Percentiles rank a stretch among this genome's conserved stretches.
These are phyloP conservation scores for Poecilia gillii DNA, from an alignment of 2,797 vertebrate species.

Conservation along the genomic window DNA sequence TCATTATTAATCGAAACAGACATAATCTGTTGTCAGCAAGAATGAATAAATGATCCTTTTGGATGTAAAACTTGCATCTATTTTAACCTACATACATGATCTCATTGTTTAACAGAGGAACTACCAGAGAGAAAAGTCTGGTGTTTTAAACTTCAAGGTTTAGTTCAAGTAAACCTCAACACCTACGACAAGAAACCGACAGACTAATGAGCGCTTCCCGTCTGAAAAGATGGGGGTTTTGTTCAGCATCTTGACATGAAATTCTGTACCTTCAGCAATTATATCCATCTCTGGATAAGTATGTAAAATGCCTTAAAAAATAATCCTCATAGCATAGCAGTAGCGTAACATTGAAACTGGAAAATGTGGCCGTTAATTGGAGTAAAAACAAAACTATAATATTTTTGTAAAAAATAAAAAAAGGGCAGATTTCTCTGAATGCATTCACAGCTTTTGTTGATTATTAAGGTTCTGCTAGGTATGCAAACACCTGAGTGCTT, in stretches of 20 bases:
- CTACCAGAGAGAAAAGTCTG: not conserved
- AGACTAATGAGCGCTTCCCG: not conserved
- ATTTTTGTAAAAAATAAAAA: not conserved
- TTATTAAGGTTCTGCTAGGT: slow-evolving; percentile 14
- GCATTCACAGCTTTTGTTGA: slow-evolving; percentile 9
- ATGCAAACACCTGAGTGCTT: slow-evolving; percentile 36
- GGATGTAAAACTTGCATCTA: not conserved
- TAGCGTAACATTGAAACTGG: not conserved
- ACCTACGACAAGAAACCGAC: not conserved
- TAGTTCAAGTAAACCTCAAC: not conserved
- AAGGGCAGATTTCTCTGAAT: not conserved
- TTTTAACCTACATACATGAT: not conserved
- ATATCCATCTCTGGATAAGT: not conserved
- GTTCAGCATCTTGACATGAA: not conserved
- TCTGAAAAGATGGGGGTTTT: not conserved
- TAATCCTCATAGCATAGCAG: not conserved
- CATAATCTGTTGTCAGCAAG: not conserved
- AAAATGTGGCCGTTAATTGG: not conserved
- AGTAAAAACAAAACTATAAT: not conserved
- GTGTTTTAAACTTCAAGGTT: not conserved
- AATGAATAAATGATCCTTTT: not conserved
- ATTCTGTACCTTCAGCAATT: not conserved
- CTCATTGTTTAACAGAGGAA: not conserved
- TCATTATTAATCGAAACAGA: not conserved
- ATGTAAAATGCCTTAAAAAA: not conserved